phyloP scores from a whole-genome alignment of 2,113 vertebrate species.

The Diglossa brunneiventris region DNA sequence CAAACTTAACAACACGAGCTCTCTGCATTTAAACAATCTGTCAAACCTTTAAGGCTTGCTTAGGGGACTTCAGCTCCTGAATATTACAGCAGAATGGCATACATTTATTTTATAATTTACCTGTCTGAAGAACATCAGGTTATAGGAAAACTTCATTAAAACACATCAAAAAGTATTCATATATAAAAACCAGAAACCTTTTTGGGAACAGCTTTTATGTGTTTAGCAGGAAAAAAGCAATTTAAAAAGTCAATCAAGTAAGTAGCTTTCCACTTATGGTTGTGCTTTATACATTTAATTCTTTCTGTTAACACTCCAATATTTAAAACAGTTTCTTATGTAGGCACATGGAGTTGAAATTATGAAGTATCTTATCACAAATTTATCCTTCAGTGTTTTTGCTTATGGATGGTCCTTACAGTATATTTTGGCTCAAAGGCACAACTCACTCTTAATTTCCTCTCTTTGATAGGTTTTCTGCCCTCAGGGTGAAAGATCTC shows the following conservation, averaged over 20 bases:
- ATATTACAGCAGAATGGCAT: not conserved
- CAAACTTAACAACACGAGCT: not conserved
- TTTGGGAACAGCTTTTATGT: not conserved
- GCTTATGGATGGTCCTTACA: not conserved
- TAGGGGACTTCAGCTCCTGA: not conserved
- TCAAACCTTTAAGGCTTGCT: not conserved
- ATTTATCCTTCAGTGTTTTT: not conserved
- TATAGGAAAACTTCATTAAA: not conserved
- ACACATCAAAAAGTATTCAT: not conserved
- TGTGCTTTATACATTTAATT: conserved; percentile 8
- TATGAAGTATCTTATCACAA: not conserved
- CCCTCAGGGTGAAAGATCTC: not conserved
- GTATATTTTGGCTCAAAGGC: not conserved
- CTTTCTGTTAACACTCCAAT: not conserved
- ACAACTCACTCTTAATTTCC: not conserved
- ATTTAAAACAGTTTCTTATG: not conserved
- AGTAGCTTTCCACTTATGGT: not conserved
- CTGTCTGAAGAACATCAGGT: not conserved
- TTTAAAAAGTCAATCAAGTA: not conserved
- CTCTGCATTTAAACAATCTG: not conserved
- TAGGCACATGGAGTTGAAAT: not conserved
- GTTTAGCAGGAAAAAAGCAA: not conserved
- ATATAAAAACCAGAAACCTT: not conserved
- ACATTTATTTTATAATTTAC: not conserved
- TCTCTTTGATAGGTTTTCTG: conserved; percentile 1